Base-by-base conservation (phyloP, 2,888 invertebrate genomes). In the Hecatera dysodea region DNA sequence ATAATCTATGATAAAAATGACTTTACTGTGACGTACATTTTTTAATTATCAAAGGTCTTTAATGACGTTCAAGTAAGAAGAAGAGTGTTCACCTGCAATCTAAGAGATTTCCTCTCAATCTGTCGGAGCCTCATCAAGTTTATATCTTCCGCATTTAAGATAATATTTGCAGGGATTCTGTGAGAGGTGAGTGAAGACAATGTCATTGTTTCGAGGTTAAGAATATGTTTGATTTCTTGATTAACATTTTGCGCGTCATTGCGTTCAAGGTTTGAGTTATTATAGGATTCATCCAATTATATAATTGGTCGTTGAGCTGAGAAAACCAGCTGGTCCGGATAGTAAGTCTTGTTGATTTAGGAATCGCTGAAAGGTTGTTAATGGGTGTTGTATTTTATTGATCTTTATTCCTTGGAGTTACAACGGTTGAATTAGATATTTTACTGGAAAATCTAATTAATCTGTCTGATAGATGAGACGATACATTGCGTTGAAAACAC, bases 151-250 rank as follows among this genome's bases (percentile, higher is more conserved):
- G 85, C 69, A 39, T 83, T 67, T 65, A 29, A 56, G 85, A 84
- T 77, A 83, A 84, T 84, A 84, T 84, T 83, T 82, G 80, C 76
- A 67, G 36, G 48, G 72, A 76, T 84, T 67, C 56, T 11, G 44
- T 61, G 59, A 29, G 42, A 42, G 68, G 75, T 67, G 36, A 72
- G 67, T 44, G 50, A 57, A 59, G 57, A 63, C 61, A 76, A 67
- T 67, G 64, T 62, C 56, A 52, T 60, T 71, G 74, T 65, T 60
- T 59, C 63, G 75, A 84, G 84, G 84, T 55, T 62, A 63, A 1
- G 9, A 52, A 19, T 53, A n/a, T 80, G 64, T 66, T 64, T 65
- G 29, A 55, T 39, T 48, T 56, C 11, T 29, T 55, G 46, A 67
- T 77, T 59, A 67, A 57, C 53, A 55, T 36, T 67, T 61, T 29